Evolutionary conservation across 2,113 vertebrate genomes (phyloP).

Genomic region (Synodontis membranacea): DNA sequence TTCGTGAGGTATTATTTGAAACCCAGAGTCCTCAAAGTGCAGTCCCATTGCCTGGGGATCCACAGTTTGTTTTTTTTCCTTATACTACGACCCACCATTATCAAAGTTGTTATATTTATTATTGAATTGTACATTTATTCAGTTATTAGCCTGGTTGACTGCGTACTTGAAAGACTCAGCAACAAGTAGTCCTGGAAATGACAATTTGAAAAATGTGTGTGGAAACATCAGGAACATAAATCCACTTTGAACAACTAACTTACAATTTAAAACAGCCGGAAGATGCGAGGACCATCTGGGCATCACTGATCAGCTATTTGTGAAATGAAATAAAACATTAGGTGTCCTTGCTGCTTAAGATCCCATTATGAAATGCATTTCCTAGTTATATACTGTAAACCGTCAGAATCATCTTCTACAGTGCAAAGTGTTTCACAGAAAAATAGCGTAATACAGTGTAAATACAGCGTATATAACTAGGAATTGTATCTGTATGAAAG

Average conservation of each 20-base stretch:
- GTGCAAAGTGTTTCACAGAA: not conserved
- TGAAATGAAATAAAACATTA: not conserved
- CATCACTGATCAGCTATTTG: not conserved
- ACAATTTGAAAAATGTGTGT: not conserved
- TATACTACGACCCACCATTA: not conserved
- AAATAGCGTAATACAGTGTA: not conserved
- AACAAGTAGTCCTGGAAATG: not conserved
- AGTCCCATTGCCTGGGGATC: not conserved
- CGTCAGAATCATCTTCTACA: not conserved
- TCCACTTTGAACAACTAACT: not conserved
- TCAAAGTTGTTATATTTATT: not conserved
- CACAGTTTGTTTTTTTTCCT: not conserved
- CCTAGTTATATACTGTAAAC: not conserved
- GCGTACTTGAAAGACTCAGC: not conserved
- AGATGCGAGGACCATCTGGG: not conserved
- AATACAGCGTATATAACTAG: not conserved
- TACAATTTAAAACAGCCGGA: not conserved
- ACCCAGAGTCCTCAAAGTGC: not conserved
- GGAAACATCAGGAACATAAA: not conserved
- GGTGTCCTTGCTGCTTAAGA: not conserved
- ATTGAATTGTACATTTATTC: too few species aligned
- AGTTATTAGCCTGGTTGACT: not conserved
- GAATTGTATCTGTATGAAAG: not conserved
- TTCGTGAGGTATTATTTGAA: too few species aligned
- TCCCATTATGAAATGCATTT: not conserved